Evolutionary conservation across 2,888 invertebrate species (phyloP).

Genomic region (Onthophagus sagittarius): DNA sequence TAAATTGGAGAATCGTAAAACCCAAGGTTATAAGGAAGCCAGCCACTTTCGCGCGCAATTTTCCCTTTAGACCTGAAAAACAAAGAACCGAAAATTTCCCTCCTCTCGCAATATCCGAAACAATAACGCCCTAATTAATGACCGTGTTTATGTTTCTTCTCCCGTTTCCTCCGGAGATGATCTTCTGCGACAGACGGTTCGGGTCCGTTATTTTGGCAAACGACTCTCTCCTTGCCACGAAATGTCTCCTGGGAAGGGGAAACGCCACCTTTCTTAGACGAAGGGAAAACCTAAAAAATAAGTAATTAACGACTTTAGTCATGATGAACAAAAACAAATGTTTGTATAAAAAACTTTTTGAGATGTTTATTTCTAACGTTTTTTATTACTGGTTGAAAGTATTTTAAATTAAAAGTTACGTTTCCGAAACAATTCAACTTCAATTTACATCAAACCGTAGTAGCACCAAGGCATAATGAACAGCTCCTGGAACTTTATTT

Average conservation of each 20-base stretch:
- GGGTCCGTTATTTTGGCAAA: slow-evolving; percentile 9
- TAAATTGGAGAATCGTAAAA: background rate
- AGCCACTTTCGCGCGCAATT: too few relatives aligned
- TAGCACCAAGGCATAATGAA: background rate
- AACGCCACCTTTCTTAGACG: background rate
- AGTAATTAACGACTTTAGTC: slow-evolving; percentile 7
- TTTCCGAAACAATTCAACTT: background rate
- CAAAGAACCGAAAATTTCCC: background rate
- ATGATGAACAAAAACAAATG: background rate
- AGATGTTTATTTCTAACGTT: too few relatives aligned
- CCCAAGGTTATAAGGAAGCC: background rate
- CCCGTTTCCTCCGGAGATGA: background rate
- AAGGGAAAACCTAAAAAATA: slow-evolving; percentile 1
- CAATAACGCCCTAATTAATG: slow-evolving; percentile 12
- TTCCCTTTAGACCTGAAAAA: background rate
- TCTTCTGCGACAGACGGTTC: background rate
- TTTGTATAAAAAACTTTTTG: too few relatives aligned
- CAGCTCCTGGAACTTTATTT: background rate
- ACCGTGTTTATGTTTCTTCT: slow-evolving; percentile 7
- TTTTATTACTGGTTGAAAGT: too few relatives aligned
- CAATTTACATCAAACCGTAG: background rate
- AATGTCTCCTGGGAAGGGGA: background rate
- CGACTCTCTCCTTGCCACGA: background rate
- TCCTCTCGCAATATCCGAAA: slow-evolving; percentile 5
- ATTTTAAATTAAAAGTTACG: background rate